Conservation (phyloP, 2,113 vertebrate species). For the Meriones unguiculatus region DNA sequence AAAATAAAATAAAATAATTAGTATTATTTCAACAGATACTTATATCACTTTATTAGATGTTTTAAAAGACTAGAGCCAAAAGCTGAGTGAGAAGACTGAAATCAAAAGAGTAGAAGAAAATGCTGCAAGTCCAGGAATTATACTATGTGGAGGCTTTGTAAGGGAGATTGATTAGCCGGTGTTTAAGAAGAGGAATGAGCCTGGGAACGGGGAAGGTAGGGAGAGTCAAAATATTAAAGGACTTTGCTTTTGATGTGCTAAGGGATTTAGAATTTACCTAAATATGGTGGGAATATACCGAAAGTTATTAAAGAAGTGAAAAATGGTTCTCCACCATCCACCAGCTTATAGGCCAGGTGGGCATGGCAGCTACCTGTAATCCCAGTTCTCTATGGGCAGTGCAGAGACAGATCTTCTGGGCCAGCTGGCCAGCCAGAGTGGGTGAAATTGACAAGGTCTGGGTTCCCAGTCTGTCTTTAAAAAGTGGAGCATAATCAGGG, state of each 20-base stretch:
- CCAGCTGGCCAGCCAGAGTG: not conserved
- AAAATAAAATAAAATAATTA: not conserved
- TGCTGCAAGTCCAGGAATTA: not conserved
- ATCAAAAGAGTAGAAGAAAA: not conserved
- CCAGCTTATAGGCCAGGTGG: not conserved
- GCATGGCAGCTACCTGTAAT: not conserved
- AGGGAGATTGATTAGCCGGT: not conserved
- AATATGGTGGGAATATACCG: not conserved
- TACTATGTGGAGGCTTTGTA: not conserved
- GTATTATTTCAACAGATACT: not conserved
- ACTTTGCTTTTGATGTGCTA: not conserved
- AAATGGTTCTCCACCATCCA: not conserved
- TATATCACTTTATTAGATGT: not conserved
- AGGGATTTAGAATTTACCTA: conserved; percentile 37
- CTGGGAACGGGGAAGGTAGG: not conserved
- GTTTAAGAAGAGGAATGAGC: not conserved
- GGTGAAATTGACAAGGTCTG: not conserved
- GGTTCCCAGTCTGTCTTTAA: not conserved
- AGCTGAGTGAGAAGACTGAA: not conserved
- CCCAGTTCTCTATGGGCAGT: not conserved
- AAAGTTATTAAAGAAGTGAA: conserved; percentile 42
- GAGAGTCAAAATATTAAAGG: not conserved
- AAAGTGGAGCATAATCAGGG: not conserved
- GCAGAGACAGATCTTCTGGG: not conserved
- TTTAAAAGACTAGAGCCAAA: not conserved